phyloP scores from a whole-genome alignment of 2,113 vertebrate genomes.

The Psilopsiagon aurifrons region DNA sequence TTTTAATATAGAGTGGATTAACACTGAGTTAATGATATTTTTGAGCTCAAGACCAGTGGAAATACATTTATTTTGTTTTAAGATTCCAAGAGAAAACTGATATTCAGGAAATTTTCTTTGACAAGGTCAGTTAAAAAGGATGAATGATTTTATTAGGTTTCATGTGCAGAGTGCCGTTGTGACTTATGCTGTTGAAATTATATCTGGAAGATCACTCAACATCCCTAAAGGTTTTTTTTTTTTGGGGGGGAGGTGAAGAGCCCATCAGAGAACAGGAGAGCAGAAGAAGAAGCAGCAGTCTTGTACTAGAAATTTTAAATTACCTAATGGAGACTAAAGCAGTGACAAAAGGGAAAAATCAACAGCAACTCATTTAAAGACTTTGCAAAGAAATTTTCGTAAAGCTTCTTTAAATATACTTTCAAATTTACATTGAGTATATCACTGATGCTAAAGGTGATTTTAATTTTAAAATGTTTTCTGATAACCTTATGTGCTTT shows the following conservation, averaged over 20 bases:
- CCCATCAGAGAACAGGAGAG: not conserved
- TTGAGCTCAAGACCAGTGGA: not conserved
- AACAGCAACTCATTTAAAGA: not conserved
- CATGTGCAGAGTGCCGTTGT: not conserved
- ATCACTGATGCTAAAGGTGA: not conserved
- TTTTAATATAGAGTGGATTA: constrained; percentile 14
- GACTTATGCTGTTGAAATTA: constrained; percentile 13
- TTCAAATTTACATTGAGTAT: not conserved
- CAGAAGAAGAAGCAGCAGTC: not conserved
- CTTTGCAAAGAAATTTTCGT: not conserved
- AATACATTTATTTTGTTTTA: not conserved
- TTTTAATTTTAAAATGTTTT: not conserved
- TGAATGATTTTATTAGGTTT: not conserved
- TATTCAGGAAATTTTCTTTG: not conserved
- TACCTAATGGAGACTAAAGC: not conserved
- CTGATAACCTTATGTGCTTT: not conserved
- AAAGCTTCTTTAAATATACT: not conserved
- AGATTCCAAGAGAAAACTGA: not conserved
- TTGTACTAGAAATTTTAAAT: not conserved
- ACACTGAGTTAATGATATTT: not conserved
- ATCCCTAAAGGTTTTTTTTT: not conserved
- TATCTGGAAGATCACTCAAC: not conserved
- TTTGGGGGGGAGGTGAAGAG: accelerated
- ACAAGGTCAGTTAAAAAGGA: not conserved
- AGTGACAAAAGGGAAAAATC: not conserved